Evolutionary conservation across 2,797 vertebrate species (phyloP).

Genomic region (Tinamus major): DNA sequence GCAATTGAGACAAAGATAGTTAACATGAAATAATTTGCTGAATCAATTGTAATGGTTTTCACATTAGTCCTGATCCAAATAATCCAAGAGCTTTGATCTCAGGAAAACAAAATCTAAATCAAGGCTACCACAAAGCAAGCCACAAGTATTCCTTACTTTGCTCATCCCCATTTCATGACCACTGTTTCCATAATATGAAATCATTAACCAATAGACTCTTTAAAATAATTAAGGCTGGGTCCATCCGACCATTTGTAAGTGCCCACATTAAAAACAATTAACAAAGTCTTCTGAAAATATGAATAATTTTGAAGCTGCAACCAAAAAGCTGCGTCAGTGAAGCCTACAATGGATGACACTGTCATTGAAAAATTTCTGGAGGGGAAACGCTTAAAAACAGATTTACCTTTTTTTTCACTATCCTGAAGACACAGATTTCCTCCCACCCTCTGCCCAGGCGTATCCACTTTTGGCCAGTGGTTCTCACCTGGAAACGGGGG

Average conservation of each 20-base stretch:
- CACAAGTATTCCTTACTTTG: neutral
- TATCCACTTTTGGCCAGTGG: neutral
- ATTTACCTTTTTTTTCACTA: neutral
- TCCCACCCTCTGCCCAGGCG: neutral
- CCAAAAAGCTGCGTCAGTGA: neutral
- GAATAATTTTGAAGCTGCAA: neutral
- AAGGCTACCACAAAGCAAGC: neutral
- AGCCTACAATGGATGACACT: neutral
- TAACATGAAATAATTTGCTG: neutral
- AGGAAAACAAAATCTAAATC: neutral
- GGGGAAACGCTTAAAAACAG: neutral
- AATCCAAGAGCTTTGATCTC: neutral
- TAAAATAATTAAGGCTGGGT: neutral
- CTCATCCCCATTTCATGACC: neutral
- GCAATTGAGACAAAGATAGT: neutral
- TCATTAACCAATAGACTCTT: neutral
- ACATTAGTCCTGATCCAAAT: neutral
- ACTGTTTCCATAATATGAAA: neutral
- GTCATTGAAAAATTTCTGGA: neutral
- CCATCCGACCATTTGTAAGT: neutral
- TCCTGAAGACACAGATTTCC: neutral
- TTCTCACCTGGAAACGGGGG: slow-evolving; percentile 91
- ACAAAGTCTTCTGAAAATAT: neutral
- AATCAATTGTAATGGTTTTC: neutral
- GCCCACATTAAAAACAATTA: neutral